Evolutionary conservation across 2,888 invertebrate species (phyloP), one percentile per base, ranked within the genome.

Genomic region (Pseudolycoriella hygida): DNA sequence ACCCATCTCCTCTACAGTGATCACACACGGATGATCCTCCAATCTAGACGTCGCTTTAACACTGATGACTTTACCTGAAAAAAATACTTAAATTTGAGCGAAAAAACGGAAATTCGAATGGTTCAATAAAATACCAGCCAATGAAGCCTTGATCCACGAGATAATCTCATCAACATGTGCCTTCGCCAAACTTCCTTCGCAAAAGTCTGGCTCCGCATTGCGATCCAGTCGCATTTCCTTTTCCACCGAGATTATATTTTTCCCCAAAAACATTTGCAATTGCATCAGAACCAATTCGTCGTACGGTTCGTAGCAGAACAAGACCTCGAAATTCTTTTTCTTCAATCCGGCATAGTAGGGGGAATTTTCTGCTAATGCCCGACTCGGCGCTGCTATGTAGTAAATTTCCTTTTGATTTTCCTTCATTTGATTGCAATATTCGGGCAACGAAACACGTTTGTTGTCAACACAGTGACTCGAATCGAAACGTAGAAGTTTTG

Each of bases 1-100:
- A 1, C 89, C 94, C 92, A 96, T 94, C 67, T 97, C 94, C 53
- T 86, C 87, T 0, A 96, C 92, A 0, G 92, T 92, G 2, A 97
- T 76, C 1, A 94, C 86, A 60, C 94, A 96, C 0, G 97, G 96
- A 67, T 97, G 90, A 1, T 76, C 73, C 54, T 88, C 88, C 38
- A 96, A 68, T 46, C 86, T 77, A 31, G 76, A 77, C 1, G 94
- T 96, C 2, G 82, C 47, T 49, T 83, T 82, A 0, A 93, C 83
- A 47, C 80, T 77, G 39, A 78, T 74, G 2, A 89, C 88, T 67
- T 86, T 87, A 2, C 83, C 83, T 2, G 75, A 68, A 18, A 96
- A 67, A 49, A 76, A 74, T 1, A 72, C 70, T 60, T 85, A 6
- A 25, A 6, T 25, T 25, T 25, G 25, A 25, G 25, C 8, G 5